Base-by-base conservation (phyloP, 2,113 vertebrate species). In the Atrichornis clamosus region DNA sequence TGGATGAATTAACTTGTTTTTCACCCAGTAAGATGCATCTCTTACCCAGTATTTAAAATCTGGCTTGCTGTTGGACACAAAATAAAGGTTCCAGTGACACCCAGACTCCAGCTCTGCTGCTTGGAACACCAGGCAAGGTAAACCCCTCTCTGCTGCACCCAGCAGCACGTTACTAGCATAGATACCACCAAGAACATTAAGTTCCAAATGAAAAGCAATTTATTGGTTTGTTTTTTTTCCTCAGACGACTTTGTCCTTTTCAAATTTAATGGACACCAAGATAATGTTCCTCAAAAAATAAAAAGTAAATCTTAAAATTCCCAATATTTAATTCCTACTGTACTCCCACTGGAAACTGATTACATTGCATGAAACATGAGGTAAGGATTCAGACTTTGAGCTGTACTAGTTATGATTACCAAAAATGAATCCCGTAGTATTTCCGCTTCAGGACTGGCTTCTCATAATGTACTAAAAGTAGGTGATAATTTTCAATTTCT, bases 141-240 rank as follows among this genome's bases (percentile, higher is more conserved):
- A 75, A 59, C 2, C 6, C 44, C 18, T 35, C 37, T 56, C 35
- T 42, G 26, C 10, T 72, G 15, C 15, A 70, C 9, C 11, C 21
- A 44, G 30, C 2, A 55, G 11, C 23, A n/a, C 0, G 0, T 50
- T 67, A 33, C 37, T 33, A 10, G 32, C 2, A 44, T 0, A 75
- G 42, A 35, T 11, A 47, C 7, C 27, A 58, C 4, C 27, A 84
- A 30, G 1, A 78, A 33, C 13, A 14, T 1, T 11, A 47, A 65
- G 16, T 23, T 53, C 18, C 68, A 81, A 60, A 65, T 13, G 1
- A 83, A 59, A 60, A 73, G 4, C 1, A 65, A 50, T 47, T 63
- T n/a, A 1, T 11, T 70, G 41, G 16, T 0, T 28, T 55, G 3
- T 33, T 47, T 26, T 72, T 72, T 11, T 14, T 4, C 9, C 20